These are phyloP conservation scores for Phyllotreta striolata DNA, from an alignment of 2,888 invertebrate species.

Conservation along the genomic window DNA sequence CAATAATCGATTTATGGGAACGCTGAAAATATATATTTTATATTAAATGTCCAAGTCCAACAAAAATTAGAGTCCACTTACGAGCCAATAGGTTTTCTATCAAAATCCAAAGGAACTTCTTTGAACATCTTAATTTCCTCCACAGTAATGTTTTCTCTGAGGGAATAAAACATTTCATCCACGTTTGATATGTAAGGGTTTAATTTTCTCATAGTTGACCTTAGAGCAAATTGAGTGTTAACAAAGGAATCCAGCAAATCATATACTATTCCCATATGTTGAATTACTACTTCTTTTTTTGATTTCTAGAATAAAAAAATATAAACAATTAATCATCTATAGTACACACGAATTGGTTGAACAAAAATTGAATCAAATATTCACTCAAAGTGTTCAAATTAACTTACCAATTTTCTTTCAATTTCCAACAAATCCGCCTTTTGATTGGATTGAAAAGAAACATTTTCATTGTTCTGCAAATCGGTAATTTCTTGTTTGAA, in stretches of 20 bases:
- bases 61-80: constrained; percentile 24
- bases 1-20: constrained; percentile 31
- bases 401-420: constrained; percentile 15
- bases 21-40: constrained; percentile 38
- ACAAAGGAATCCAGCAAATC: constrained; percentile 31
- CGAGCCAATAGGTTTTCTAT: constrained; percentile 42
- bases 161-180: constrained; percentile 38
- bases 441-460: constrained; percentile 34
- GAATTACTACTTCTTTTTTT: constrained; percentile 23
- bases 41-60: constrained; percentile 31
- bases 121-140: constrained; percentile 43
- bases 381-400: constrained; percentile 28
- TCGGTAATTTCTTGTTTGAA: constrained; percentile 44
- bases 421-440: constrained; percentile 33
- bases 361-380: constrained; percentile 21
- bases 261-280: constrained; percentile 30
- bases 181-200: constrained; percentile 39
- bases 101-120: constrained; percentile 45
- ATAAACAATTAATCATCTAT: constrained; percentile 32
- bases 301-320: constrained; percentile 16
- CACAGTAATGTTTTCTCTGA: constrained; percentile 37
- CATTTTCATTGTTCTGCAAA: constrained; percentile 29
- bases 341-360: not conserved
- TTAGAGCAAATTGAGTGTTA: constrained; percentile 34
- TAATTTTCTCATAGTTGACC: constrained; percentile 38